These are phyloP conservation scores for Cyclopterus lumpus DNA, from an alignment of 2,797 vertebrate genomes.

Conservation along the genomic window DNA sequence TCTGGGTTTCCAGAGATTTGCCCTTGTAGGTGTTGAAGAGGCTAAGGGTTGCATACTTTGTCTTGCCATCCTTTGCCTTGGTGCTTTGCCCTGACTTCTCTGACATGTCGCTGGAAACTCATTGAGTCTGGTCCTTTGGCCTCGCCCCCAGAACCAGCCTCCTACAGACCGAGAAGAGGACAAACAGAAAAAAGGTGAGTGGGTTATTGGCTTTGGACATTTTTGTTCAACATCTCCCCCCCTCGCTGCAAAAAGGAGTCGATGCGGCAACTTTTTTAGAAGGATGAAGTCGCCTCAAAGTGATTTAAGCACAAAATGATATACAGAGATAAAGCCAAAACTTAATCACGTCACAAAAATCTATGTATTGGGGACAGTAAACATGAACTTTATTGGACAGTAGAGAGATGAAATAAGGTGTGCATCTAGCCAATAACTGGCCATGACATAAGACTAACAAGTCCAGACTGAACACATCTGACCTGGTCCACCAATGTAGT, in stretches of 20 bases:
- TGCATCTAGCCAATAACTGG: too few species aligned
- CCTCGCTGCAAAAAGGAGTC: neutral
- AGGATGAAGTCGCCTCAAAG: too few species aligned
- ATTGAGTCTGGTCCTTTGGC: conserved; percentile 96
- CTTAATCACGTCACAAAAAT: too few species aligned
- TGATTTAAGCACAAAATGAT: too few species aligned
- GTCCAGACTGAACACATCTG: neutral
- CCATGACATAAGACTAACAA: neutral
- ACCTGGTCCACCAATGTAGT: too few species aligned
- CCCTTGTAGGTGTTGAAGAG: conserved; percentile 99
- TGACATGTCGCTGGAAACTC: conserved; percentile 99
- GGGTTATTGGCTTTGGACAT: neutral
- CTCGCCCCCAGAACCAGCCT: conserved; percentile 91
- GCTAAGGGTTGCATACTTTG: conserved; percentile 99
- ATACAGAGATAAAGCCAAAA: too few species aligned
- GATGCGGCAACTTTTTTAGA: too few species aligned
- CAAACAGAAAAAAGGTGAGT: neutral
- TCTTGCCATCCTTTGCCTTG: conserved; percentile 99
- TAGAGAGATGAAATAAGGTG: too few species aligned
- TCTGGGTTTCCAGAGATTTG: conserved; percentile 99
- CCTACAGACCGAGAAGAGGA: conserved; percentile 54
- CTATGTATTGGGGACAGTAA: too few species aligned
- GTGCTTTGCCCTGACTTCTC: conserved; percentile 99
- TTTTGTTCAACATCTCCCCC: too few species aligned
- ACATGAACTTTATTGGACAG: too few species aligned